phyloP scores from a whole-genome alignment of 2,113 vertebrate genomes.

The Equus quagga region DNA sequence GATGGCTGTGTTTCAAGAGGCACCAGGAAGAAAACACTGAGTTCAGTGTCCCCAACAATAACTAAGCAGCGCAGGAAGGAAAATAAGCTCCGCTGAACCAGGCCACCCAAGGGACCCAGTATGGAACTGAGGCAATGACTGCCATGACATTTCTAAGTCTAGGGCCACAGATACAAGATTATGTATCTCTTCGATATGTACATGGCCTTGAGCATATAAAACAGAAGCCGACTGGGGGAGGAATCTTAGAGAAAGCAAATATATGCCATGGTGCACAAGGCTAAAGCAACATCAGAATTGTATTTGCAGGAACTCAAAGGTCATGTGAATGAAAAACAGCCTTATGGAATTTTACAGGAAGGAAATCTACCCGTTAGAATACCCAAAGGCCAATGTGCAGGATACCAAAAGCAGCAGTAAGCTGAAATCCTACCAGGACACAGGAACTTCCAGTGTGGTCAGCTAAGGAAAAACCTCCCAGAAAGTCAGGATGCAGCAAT shows the following conservation, averaged over 20 bases:
- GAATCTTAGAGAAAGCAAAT: slow-evolving; percentile 44
- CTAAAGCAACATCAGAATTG: slow-evolving; percentile 38
- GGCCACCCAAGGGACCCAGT: not conserved
- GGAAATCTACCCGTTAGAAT: slow-evolving; percentile 35
- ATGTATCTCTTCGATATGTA: slow-evolving; percentile 20
- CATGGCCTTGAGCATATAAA: not conserved
- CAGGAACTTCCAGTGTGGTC: slow-evolving; percentile 39
- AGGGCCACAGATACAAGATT: slow-evolving; percentile 17
- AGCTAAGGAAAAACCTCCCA: slow-evolving; percentile 51
- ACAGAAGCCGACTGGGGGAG: slow-evolving; percentile 33
- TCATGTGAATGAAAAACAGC: slow-evolving; percentile 60
- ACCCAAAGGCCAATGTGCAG: slow-evolving; percentile 38
- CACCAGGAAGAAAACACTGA: slow-evolving; percentile 42
- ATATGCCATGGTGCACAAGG: not conserved
- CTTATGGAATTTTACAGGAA: slow-evolving; percentile 67
- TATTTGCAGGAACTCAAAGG: not conserved
- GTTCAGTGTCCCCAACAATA: slow-evolving; percentile 28
- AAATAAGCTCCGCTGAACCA: not conserved
- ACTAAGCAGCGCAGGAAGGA: slow-evolving; percentile 17
- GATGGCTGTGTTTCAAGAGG: slow-evolving; percentile 58
- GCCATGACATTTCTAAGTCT: not conserved
- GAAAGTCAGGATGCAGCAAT: slow-evolving; percentile 18
- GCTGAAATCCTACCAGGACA: slow-evolving; percentile 61
- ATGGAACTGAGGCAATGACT: not conserved
- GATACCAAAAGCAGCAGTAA: slow-evolving; percentile 53